Conservation (phyloP, 2,797 vertebrate species). For the Hypotaenidia philippensis region DNA sequence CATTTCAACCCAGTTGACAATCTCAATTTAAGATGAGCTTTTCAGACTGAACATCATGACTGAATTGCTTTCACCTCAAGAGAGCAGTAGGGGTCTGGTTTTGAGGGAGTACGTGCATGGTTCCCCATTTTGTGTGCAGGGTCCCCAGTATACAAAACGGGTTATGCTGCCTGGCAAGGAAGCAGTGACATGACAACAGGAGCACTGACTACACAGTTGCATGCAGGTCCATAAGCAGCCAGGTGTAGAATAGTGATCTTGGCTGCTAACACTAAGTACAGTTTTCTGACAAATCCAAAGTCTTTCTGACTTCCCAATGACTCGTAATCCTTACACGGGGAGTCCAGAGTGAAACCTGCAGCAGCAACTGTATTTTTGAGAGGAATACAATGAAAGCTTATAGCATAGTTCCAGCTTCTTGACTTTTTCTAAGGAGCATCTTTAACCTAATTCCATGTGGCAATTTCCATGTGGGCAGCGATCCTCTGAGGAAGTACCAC, state of each 20-base stretch:
- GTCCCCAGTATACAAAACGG: too few species aligned
- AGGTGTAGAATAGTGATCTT: not conserved
- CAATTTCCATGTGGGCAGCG: not conserved
- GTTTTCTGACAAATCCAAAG: not conserved
- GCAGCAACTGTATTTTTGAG: not conserved
- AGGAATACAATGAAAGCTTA: not conserved
- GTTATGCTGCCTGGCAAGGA: not conserved
- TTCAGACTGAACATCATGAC: conserved; percentile 1
- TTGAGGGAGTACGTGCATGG: too few species aligned
- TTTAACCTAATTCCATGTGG: not conserved
- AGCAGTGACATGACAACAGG: not conserved
- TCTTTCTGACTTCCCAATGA: not conserved
- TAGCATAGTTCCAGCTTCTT: not conserved
- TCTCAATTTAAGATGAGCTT: conserved; percentile 25
- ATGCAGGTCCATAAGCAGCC: not conserved
- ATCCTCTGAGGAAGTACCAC: not conserved
- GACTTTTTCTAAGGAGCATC: not conserved
- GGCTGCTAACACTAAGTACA: not conserved
- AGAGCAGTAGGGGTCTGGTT: not conserved
- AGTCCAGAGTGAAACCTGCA: not conserved
- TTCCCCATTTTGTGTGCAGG: too few species aligned
- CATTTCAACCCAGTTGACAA: conserved; percentile 40
- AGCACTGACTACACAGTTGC: not conserved
- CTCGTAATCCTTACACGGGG: not conserved
- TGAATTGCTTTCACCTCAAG: conserved; percentile 58